Evolutionary conservation across 2,113 vertebrate species (phyloP).

Genomic region (Acanthisitta chloris): DNA sequence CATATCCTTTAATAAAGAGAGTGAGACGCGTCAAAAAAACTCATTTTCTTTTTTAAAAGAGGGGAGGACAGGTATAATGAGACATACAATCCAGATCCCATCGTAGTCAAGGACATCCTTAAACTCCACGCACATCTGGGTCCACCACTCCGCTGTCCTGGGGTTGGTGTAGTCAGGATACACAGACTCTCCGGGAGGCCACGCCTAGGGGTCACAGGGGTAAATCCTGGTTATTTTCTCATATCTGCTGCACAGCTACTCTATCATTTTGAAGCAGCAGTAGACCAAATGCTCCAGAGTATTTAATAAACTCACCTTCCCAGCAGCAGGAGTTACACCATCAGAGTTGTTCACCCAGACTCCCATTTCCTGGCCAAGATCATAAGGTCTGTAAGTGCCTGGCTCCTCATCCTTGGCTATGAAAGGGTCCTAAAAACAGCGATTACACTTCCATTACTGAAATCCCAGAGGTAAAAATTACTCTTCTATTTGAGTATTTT

Average conservation of each 20-base stretch:
- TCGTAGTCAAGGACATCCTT: slow-evolving; percentile 81
- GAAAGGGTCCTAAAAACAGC: slow-evolving; percentile 57
- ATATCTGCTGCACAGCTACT: background rate
- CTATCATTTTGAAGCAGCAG: background rate
- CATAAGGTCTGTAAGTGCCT: slow-evolving; percentile 74
- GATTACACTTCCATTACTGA: background rate
- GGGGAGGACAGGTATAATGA: background rate
- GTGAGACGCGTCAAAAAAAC: background rate
- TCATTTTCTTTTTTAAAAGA: background rate
- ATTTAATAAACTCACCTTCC: slow-evolving; percentile 71
- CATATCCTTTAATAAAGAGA: slow-evolving; percentile 81
- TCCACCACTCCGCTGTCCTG: slow-evolving; percentile 82
- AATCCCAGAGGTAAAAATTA: background rate
- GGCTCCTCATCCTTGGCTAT: slow-evolving; percentile 54
- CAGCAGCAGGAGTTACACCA: slow-evolving; percentile 77
- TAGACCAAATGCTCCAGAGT: background rate
- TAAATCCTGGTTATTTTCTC: background rate
- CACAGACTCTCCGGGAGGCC: slow-evolving; percentile 77
- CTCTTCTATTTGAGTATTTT: background rate
- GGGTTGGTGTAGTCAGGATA: slow-evolving; percentile 85
- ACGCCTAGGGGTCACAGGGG: slow-evolving; percentile 69
- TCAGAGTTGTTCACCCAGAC: slow-evolving; percentile 84
- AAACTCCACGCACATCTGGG: slow-evolving; percentile 77
- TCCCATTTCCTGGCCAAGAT: slow-evolving; percentile 73
- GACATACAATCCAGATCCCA: slow-evolving; percentile 87